phyloP scores from a whole-genome alignment of 1,140 invertebrate genomes.

The Cecropterus lyciades region DNA sequence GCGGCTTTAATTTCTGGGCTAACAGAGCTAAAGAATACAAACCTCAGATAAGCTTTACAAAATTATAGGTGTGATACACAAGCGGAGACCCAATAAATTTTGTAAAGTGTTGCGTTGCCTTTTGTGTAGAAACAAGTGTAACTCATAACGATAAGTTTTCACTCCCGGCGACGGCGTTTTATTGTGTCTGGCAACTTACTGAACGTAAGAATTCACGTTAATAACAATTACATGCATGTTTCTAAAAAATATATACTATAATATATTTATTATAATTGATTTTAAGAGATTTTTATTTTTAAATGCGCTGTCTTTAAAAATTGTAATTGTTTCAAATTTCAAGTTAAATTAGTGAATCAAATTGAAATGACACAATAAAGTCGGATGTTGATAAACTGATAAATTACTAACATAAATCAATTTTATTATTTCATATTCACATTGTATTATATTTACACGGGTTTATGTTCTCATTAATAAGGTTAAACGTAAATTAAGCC shows the following conservation, averaged over 20 bases:
- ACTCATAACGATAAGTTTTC: conserved; percentile 24
- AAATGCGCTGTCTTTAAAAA: too few relatives aligned
- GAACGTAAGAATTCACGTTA: conserved; percentile 13
- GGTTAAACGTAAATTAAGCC: conserved; percentile 27
- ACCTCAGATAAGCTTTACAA: conserved; percentile 21
- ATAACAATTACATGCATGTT: conserved; percentile 23
- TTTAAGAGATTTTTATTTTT: too few relatives aligned
- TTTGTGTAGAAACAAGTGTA: conserved; percentile 32
- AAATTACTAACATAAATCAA: too few relatives aligned
- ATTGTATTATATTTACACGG: too few relatives aligned
- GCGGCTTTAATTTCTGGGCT: conserved; percentile 5
- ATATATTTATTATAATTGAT: neutral
- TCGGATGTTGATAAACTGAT: too few relatives aligned
- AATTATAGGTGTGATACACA: conserved; percentile 19
- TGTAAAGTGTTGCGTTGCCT: conserved; percentile 27
- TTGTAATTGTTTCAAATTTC: too few relatives aligned
- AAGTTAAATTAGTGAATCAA: too few relatives aligned
- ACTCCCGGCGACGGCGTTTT: conserved; percentile 13
- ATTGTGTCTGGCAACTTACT: conserved; percentile 29
- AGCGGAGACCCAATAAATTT: conserved; percentile 25
- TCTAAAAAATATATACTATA: too few relatives aligned
- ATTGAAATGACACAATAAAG: too few relatives aligned
- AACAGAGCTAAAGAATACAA: conserved; percentile 27
- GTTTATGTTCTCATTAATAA: conserved; percentile 12
- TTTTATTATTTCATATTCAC: too few relatives aligned